A percentile compares a stretch with the other conserved stretches of the same genome.
Evolutionary conservation across 1,140 invertebrate species (phyloP).

Genomic region (Rhopalosiphum padi): DNA sequence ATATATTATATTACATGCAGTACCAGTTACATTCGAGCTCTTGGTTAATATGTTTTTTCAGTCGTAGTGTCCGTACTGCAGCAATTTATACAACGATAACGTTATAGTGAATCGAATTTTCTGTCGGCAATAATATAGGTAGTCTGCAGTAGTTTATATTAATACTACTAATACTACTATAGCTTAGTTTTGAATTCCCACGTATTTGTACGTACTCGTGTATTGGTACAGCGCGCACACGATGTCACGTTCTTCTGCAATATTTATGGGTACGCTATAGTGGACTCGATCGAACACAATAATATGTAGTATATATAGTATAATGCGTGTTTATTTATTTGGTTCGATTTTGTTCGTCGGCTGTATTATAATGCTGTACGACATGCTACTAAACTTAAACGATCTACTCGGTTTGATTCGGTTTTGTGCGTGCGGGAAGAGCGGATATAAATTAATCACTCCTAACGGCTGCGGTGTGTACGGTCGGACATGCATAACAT

Average conservation of each 20-base stretch:
- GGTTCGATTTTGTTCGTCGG: background rate
- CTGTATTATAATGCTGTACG: background rate
- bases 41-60: background rate
- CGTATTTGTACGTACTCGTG: background rate
- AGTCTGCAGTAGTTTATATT: background rate
- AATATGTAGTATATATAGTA: background rate
- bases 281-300: background rate
- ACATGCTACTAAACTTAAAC: slow-evolving; percentile 1
- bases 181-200: background rate
- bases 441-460: background rate
- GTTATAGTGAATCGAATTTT: background rate
- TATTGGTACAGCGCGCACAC: background rate
- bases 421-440: background rate
- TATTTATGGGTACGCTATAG: background rate
- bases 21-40: background rate
- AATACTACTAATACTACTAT: background rate
- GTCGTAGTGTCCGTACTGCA: background rate
- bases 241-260: background rate
- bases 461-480: background rate
- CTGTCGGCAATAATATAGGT: background rate
- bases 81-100: background rate
- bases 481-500: background rate
- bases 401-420: background rate
- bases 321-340: background rate
- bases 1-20: background rate